Percentiles rank a stretch among this genome's conserved stretches.
These are phyloP conservation scores for Scaeva pyrastri DNA, from an alignment of 2,888 invertebrate genomes.

Conservation along the genomic window DNA sequence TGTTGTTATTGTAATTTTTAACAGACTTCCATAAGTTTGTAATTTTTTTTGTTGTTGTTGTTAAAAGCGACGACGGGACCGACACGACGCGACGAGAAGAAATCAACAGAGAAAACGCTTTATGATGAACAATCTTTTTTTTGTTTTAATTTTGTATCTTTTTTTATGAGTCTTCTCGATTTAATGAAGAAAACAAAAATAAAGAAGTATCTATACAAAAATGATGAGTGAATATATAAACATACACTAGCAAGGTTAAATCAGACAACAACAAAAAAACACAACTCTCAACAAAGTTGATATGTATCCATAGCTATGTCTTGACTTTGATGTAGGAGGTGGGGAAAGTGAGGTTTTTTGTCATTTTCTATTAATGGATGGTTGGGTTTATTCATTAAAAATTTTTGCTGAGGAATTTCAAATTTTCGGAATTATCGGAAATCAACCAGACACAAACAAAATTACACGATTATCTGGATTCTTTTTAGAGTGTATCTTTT, in stretches of 20 bases:
- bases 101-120: slow-evolving; percentile 54
- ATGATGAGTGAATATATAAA: slow-evolving; percentile 41
- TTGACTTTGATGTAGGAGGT: slow-evolving; percentile 12
- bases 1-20: slow-evolving; percentile 32
- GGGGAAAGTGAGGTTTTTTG: no score
- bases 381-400: neutral
- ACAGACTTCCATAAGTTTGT: slow-evolving; percentile 37
- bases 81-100: slow-evolving; percentile 16
- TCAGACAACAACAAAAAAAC: slow-evolving; percentile 32
- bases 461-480: slow-evolving; percentile 24
- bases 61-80: slow-evolving; percentile 2
- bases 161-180: slow-evolving; percentile 11
- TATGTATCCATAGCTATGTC: neutral
- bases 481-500: slow-evolving; percentile 13
- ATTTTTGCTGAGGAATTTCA: slow-evolving; percentile 38
- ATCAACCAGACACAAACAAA: slow-evolving; percentile 28
- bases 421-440: slow-evolving; percentile 48
- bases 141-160: no score
- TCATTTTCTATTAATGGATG: slow-evolving; percentile 42
- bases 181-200: slow-evolving; percentile 16
- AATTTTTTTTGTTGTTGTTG: slow-evolving; percentile 29
- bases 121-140: neutral
- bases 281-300: neutral
- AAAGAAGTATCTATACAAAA: neutral
- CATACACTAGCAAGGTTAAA: slow-evolving; percentile 60